Percentiles rank a stretch among this genome's conserved stretches.
Evolutionary conservation across 2,888 invertebrate species (phyloP).

Genomic region (Laothoe populi): DNA sequence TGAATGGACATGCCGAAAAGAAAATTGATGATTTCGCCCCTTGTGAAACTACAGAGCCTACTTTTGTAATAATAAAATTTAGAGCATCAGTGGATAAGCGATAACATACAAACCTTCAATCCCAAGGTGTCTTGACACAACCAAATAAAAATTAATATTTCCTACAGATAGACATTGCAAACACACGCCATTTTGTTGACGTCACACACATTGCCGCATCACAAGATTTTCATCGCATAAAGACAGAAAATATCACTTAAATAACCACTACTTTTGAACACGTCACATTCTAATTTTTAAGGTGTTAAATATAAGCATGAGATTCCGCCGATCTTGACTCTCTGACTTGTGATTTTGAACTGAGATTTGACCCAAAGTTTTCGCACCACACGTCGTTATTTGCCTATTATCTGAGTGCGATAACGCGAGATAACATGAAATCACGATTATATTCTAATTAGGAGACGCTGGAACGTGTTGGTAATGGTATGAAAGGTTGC

Average conservation of each 20-base stretch:
- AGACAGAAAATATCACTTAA: constrained; percentile 12
- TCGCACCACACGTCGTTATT: constrained; percentile 44
- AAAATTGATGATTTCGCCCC: too few relatives aligned
- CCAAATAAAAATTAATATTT: constrained; percentile 10
- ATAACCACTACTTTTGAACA: neutral
- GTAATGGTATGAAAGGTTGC: neutral
- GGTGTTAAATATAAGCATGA: neutral
- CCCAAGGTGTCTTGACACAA: constrained; percentile 2
- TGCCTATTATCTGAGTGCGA: constrained; percentile 57
- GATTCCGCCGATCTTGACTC: constrained; percentile 1
- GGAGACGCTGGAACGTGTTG: constrained; percentile 25
- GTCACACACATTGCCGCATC: constrained; percentile 2
- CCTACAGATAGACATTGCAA: constrained; percentile 15
- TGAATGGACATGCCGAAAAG: too few relatives aligned
- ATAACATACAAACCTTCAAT: constrained; percentile 19
- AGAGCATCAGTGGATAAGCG: neutral
- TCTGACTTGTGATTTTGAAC: constrained; percentile 33
- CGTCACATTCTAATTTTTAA: neutral
- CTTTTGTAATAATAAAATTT: too few relatives aligned
- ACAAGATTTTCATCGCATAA: neutral
- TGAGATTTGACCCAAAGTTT: constrained; percentile 46
- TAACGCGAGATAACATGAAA: constrained; percentile 57
- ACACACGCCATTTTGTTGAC: constrained; percentile 20
- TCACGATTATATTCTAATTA: constrained; percentile 45
- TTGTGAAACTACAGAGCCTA: too few relatives aligned